phyloP scores from a whole-genome alignment of 2,797 vertebrate genomes.

The Hyperoplus immaculatus region DNA sequence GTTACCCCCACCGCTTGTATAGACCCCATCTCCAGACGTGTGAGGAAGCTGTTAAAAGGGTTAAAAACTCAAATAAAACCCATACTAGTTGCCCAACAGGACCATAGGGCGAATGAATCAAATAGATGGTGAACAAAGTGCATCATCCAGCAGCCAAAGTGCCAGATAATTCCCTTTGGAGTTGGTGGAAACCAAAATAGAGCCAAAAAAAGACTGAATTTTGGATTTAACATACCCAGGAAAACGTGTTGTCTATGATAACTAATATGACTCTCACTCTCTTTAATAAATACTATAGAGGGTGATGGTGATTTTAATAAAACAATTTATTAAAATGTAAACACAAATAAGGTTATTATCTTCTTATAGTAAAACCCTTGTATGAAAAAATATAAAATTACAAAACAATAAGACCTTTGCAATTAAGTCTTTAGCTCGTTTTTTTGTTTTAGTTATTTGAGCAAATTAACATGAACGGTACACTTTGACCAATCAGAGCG shows the following conservation, averaged over 20 bases:
- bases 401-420: no score
- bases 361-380: no score
- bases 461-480: no score
- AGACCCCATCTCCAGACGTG: background rate
- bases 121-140: background rate
- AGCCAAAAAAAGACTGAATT: background rate
- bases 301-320: no score
- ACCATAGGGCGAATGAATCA: background rate
- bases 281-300: background rate
- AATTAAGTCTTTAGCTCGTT: no score
- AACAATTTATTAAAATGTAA: no score
- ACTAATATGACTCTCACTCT: background rate
- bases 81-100: background rate
- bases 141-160: background rate
- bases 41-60: background rate
- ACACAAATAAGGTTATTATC: no score
- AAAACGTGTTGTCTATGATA: background rate
- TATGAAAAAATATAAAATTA: no score
- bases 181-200: background rate
- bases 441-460: no score
- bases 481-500: no score
- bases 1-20: background rate
- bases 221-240: background rate
- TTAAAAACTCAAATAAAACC: background rate
- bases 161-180: background rate